These are phyloP conservation scores for Pelvicachromis taeniatus DNA, from an alignment of 2,113 vertebrate species.

Conservation along the genomic window DNA sequence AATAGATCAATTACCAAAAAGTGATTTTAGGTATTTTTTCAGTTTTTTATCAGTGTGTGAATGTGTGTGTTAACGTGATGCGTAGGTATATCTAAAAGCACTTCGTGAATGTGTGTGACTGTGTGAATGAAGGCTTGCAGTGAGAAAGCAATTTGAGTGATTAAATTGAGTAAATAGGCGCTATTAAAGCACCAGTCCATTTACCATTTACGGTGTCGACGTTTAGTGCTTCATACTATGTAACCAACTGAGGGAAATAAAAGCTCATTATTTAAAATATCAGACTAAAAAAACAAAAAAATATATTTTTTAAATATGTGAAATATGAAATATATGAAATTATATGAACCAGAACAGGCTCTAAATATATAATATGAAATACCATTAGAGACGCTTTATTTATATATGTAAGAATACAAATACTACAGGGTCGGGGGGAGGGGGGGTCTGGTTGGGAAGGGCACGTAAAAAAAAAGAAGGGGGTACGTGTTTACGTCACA, in stretches of 20 bases:
- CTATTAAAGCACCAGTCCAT: neutral
- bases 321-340: no score
- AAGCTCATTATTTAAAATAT: neutral
- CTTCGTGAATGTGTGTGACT: neutral
- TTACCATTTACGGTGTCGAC: neutral
- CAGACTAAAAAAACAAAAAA: neutral
- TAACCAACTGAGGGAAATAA: neutral
- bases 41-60: neutral
- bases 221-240: neutral
- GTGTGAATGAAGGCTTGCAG: neutral
- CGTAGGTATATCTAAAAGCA: neutral
- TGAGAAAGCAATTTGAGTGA: neutral
- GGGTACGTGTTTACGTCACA: constrained; percentile 67
- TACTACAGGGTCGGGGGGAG: neutral
- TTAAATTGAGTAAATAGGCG: neutral
- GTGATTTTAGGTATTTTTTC: neutral
- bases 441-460: neutral
- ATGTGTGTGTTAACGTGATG: neutral
- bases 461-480: constrained; percentile 37
- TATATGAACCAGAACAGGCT: neutral
- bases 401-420: neutral
- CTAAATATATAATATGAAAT: neutral
- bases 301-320: neutral
- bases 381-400: neutral
- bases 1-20: neutral